phyloP scores from a whole-genome alignment of 2,797 vertebrate genomes.

The Natrix natrix region DNA sequence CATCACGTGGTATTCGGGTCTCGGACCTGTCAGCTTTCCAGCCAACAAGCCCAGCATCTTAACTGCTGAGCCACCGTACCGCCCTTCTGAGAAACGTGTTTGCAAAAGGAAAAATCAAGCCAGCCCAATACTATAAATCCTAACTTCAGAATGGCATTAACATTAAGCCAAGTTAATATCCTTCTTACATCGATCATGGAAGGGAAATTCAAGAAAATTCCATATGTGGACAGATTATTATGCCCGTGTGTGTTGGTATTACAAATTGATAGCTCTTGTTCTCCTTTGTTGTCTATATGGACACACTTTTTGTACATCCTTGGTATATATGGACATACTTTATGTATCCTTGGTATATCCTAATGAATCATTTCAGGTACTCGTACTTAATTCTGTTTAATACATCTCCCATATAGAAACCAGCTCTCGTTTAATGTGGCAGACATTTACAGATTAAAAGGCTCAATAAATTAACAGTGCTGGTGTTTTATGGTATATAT shows the following conservation, averaged over 20 bases:
- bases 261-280: not conserved
- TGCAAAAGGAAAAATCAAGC: not conserved
- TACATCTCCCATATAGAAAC: not conserved
- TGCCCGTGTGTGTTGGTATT: not conserved
- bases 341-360: not conserved
- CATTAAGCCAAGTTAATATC: not conserved
- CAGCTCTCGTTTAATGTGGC: not conserved
- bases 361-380: not conserved
- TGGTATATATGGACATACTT: not conserved
- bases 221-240: not conserved
- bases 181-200: not conserved
- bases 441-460: not conserved
- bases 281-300: not conserved
- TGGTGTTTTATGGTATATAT: not conserved
- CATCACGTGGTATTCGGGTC: not conserved
- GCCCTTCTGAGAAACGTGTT: not conserved
- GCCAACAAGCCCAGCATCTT: not conserved
- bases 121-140: not conserved
- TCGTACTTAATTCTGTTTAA: not conserved
- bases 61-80: accelerated
- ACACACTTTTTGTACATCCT: not conserved
- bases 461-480: not conserved
- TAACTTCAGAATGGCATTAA: not conserved
- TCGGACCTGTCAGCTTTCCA: not conserved
- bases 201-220: not conserved